A percentile compares a stretch with the other conserved stretches of the same genome.
Evolutionary conservation across 1,140 invertebrate species (phyloP).

Genomic region (Zeugodacus cucurbitae): DNA sequence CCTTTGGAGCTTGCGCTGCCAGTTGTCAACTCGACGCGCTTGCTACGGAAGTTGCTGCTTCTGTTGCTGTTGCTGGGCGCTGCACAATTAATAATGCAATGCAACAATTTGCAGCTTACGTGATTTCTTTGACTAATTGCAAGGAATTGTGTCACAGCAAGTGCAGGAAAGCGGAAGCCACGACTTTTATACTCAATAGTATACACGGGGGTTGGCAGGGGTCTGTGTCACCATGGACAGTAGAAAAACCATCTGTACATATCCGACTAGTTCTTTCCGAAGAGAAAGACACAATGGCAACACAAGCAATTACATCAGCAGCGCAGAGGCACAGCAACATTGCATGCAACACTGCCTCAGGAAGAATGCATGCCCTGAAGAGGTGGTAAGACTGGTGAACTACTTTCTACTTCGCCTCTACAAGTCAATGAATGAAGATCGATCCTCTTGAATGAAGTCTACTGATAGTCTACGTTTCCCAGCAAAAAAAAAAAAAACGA

Average conservation of each 20-base stretch:
- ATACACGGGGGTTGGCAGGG: too few relatives aligned
- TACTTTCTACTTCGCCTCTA: background rate
- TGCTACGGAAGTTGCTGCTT: background rate
- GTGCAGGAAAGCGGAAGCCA: background rate
- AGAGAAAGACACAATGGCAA: too few relatives aligned
- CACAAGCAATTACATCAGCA: background rate
- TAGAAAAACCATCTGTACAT: too few relatives aligned
- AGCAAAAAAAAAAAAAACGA: background rate
- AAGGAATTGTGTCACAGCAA: background rate
- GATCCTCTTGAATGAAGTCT: background rate
- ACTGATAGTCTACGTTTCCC: background rate
- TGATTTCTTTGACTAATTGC: conserved; percentile 21
- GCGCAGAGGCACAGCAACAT: background rate
- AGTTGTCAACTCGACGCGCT: background rate
- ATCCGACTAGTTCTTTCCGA: too few relatives aligned
- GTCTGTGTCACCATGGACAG: too few relatives aligned
- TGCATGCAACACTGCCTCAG: background rate
- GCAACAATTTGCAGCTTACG: conserved; percentile 19
- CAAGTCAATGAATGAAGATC: background rate
- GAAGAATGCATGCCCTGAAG: background rate
- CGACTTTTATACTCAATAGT: too few relatives aligned
- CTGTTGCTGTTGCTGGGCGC: background rate
- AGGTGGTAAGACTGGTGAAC: background rate
- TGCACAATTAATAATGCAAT: conserved; percentile 13
- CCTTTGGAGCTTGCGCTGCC: background rate